Evolutionary conservation across 2,113 vertebrate species (phyloP).

Genomic region (Pygoscelis antarcticus): DNA sequence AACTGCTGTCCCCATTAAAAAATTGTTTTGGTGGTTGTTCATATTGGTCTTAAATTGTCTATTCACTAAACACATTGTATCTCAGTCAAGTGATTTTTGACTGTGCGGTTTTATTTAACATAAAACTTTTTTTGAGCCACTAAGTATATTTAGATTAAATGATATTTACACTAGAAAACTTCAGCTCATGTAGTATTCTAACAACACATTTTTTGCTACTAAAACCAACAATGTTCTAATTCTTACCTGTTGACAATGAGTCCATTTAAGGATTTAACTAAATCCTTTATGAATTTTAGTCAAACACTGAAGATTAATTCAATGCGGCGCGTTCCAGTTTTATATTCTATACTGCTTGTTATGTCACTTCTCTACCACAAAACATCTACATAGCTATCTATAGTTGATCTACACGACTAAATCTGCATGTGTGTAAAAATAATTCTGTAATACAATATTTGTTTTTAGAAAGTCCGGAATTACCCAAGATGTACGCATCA

Average conservation of each 20-base stretch:
- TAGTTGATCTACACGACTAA: neutral
- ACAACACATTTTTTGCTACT: neutral
- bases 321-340: neutral
- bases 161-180: neutral
- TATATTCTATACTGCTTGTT: neutral
- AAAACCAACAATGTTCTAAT: neutral
- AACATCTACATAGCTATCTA: neutral
- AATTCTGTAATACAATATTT: neutral
- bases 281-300: neutral
- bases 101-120: neutral
- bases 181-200: neutral
- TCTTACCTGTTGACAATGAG: neutral
- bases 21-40: neutral
- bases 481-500: neutral
- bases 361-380: neutral
- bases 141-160: neutral
- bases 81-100: neutral
- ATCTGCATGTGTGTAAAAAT: neutral
- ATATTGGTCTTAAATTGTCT: neutral
- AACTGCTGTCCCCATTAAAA: neutral
- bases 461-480: neutral
- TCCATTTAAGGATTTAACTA: neutral
- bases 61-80: neutral
- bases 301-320: neutral
- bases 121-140: neutral